Percentiles rank a stretch among this genome's conserved stretches.
These are phyloP conservation scores for Anagrus nilaparvatae DNA, from an alignment of 1,140 invertebrate species.

Conservation along the genomic window DNA sequence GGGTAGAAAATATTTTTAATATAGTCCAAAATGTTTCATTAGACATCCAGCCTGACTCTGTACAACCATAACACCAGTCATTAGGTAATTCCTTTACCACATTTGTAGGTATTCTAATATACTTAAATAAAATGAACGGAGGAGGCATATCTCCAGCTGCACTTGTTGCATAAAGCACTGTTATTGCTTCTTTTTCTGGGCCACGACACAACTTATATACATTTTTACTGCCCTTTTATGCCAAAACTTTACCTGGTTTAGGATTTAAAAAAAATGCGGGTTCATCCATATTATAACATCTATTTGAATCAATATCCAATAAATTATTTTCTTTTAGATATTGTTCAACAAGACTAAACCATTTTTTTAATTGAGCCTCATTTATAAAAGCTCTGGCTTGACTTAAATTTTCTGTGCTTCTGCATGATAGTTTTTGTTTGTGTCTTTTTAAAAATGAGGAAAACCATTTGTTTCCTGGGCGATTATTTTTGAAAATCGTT, in stretches of 20 bases:
- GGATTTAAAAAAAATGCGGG: conserved; percentile 23
- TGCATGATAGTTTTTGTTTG: no score
- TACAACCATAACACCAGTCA: conserved; percentile 25
- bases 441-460: no score
- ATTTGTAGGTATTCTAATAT: conserved; percentile 17
- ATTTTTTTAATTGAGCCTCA: background rate
- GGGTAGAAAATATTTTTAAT: no score
- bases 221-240: conserved; percentile 24
- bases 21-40: conserved; percentile 34
- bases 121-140: conserved; percentile 21
- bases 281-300: conserved; percentile 29
- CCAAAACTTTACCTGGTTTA: conserved; percentile 24
- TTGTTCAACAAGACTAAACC: background rate
- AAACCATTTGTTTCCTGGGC: no score
- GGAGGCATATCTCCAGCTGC: conserved; percentile 19
- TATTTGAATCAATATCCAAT: conserved; percentile 10
- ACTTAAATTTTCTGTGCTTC: no score
- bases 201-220: conserved; percentile 22
- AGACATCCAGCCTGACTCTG: conserved; percentile 36
- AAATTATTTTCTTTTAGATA: background rate
- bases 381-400: background rate
- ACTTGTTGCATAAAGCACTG: conserved; percentile 21
- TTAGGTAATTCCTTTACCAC: conserved; percentile 18
- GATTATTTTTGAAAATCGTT: no score
- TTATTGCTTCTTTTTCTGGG: conserved; percentile 31